These are phyloP conservation scores for Platalea minor DNA, from an alignment of 2,797 vertebrate species.

Conservation along the genomic window DNA sequence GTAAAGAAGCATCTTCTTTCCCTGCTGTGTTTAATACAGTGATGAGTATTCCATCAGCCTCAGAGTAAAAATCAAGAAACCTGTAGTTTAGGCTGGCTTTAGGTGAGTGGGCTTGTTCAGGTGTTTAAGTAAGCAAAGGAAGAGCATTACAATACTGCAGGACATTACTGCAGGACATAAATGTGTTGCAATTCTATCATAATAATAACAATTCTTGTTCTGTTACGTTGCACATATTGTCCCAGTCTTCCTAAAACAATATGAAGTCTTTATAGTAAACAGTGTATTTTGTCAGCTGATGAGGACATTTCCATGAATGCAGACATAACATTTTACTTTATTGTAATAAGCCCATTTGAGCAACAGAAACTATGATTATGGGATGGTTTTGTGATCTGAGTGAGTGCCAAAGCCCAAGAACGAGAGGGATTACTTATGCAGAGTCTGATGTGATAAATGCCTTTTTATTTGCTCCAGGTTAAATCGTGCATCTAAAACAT, in stretches of 20 bases:
- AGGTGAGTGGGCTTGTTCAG: background rate
- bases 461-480: constrained; percentile 52
- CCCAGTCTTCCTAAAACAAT: background rate
- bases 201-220: background rate
- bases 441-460: constrained; percentile 21
- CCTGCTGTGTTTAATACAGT: background rate
- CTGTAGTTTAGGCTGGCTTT: background rate
- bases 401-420: background rate
- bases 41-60: background rate
- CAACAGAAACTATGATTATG: constrained; percentile 10
- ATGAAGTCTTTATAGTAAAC: background rate
- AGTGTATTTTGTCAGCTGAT: background rate
- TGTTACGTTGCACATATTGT: background rate
- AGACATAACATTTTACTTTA: background rate
- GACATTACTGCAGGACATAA: background rate
- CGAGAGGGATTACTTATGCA: background rate
- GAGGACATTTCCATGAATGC: background rate
- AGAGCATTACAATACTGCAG: background rate
- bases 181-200: background rate
- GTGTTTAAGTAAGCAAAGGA: background rate
- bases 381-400: constrained; percentile 18
- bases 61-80: background rate
- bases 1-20: background rate
- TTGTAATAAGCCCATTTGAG: background rate
- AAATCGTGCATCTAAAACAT: constrained; percentile 42